Percentiles rank a stretch among this genome's conserved stretches.
Evolutionary conservation across 2,888 invertebrate genomes (phyloP).

Genomic region (Azorinus chamasolen): DNA sequence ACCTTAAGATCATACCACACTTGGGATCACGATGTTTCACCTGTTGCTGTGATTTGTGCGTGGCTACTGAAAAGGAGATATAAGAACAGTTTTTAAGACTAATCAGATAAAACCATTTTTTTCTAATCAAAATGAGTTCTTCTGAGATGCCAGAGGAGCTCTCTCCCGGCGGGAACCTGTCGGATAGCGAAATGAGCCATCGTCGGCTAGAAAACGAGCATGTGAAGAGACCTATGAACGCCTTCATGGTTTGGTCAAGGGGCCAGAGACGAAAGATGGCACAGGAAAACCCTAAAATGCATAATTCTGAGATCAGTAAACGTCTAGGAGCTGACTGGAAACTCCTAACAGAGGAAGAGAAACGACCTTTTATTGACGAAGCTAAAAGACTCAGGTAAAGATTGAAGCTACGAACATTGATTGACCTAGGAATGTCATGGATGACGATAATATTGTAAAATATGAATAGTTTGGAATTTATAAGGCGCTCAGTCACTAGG

Average conservation of each 20-base stretch:
- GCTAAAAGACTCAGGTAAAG: slow-evolving; percentile 93
- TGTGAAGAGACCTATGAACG: slow-evolving; percentile 99
- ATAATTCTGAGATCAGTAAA: slow-evolving; percentile 99
- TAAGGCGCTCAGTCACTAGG: too few species aligned
- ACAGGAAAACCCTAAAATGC: slow-evolving; percentile 99
- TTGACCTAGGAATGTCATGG: too few species aligned
- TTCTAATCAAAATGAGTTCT: slow-evolving; percentile 2
- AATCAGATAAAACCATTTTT: too few species aligned
- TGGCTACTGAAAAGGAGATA: not conserved
- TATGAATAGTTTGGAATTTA: too few species aligned
- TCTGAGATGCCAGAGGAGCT: slow-evolving; percentile 51
- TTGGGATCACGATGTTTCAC: not conserved
- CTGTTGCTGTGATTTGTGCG: not conserved
- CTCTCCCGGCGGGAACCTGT: slow-evolving; percentile 52
- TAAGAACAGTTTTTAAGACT: not conserved
- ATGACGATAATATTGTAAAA: too few species aligned
- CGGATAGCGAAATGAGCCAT: slow-evolving; percentile 47
- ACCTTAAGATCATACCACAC: not conserved
- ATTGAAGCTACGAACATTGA: too few species aligned
- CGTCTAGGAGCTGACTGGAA: slow-evolving; percentile 99
- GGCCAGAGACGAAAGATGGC: slow-evolving; percentile 99
- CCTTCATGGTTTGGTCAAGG: slow-evolving; percentile 98
- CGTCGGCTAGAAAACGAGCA: slow-evolving; percentile 88
- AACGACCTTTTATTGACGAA: slow-evolving; percentile 99
- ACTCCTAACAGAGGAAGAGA: slow-evolving; percentile 96